Conservation (phyloP, 2,113 vertebrate genomes). For the Hystrix brachyura region DNA sequence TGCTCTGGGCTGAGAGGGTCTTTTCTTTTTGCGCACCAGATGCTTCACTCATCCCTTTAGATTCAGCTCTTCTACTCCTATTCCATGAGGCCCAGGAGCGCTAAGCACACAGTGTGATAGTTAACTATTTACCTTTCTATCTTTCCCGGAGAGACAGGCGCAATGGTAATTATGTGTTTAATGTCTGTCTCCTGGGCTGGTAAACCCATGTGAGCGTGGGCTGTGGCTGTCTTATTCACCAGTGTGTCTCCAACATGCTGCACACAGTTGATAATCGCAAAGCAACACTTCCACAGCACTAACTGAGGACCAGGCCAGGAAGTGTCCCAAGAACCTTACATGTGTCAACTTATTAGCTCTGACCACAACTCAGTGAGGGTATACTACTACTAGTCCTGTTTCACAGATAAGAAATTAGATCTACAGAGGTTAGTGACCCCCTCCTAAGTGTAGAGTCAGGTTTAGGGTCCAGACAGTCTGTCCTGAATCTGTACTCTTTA, state of each 20-base stretch:
- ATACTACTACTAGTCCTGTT: too few relatives aligned
- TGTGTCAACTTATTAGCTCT: not conserved
- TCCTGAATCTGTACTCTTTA: not conserved
- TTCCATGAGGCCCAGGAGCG: not conserved
- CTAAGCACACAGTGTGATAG: not conserved
- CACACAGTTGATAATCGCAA: not conserved
- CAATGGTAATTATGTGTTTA: not conserved
- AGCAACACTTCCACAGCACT: rapidly evolving
- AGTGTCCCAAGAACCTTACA: not conserved
- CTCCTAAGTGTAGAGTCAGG: not conserved
- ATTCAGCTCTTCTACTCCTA: not conserved
- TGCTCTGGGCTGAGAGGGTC: not conserved
- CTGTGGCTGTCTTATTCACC: not conserved
- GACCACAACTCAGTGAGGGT: not conserved
- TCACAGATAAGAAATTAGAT: not conserved
- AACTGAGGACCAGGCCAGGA: not conserved
- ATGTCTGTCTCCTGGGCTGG: conserved; percentile 14
- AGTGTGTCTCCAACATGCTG: not conserved
- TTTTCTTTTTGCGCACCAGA: not conserved
- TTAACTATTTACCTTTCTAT: not conserved
- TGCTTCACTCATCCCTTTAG: not conserved
- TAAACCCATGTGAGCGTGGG: not conserved
- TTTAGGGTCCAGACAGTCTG: not conserved
- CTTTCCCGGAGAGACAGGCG: conserved; percentile 10
- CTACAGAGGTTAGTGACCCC: not conserved